A percentile compares a stretch with the other conserved stretches of the same genome.
Conservation (phyloP, 2,888 invertebrate genomes). For the Adineta ricciae region DNA sequence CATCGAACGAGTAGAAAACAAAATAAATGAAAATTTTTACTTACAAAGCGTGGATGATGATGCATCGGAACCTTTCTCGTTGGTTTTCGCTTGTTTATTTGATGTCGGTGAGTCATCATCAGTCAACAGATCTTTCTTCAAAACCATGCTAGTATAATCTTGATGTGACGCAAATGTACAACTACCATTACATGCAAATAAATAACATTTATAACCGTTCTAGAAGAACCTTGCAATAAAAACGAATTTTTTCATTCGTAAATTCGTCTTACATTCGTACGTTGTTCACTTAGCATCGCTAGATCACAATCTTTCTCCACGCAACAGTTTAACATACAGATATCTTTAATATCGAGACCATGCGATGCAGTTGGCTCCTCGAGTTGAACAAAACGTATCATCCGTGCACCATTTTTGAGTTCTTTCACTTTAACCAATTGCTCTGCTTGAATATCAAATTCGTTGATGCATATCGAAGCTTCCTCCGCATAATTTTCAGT, state of each 20-base stretch:
- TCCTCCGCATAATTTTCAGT: background rate
- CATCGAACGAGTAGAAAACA: background rate
- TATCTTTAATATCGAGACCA: conserved; percentile 17
- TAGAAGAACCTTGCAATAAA: background rate
- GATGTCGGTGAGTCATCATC: background rate
- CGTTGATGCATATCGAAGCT: conserved; percentile 14
- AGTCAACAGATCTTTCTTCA: background rate
- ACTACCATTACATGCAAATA: conserved; percentile 8
- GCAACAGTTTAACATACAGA: conserved; percentile 20
- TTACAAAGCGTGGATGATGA: background rate
- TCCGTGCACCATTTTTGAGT: background rate
- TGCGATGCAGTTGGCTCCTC: background rate
- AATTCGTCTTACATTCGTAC: background rate
- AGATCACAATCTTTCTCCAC: background rate
- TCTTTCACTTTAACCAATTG: background rate
- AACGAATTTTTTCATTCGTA: background rate
- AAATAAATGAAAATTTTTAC: background rate
- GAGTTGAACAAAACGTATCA: background rate
- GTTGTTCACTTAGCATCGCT: background rate
- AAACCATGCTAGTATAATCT: conserved; percentile 9
- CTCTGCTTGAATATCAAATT: background rate
- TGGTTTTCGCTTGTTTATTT: background rate
- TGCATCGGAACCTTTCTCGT: background rate
- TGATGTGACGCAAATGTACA: conserved; percentile 9
- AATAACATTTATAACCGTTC: conserved; percentile 20